Evolutionary conservation across 2,888 invertebrate species (phyloP).

Genomic region (Lycia hirtaria): DNA sequence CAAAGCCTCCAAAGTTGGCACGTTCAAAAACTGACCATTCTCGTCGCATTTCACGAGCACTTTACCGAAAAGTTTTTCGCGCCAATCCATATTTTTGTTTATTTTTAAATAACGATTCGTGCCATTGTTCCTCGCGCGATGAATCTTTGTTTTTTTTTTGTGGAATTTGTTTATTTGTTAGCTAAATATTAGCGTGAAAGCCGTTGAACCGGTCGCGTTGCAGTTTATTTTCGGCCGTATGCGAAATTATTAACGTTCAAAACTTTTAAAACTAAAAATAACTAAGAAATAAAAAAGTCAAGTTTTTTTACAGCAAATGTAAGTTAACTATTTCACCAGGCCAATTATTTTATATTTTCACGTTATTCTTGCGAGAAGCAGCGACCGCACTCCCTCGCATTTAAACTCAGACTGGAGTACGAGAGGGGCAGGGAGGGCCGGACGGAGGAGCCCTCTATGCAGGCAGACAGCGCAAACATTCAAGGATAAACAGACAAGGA

Average conservation of each 20-base stretch:
- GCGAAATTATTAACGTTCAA: slow-evolving; percentile 1
- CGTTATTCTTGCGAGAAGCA: slow-evolving; percentile 53
- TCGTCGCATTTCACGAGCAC: slow-evolving; percentile 81
- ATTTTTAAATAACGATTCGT: slow-evolving; percentile 9
- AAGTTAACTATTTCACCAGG: slow-evolving; percentile 4
- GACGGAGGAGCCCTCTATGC: slow-evolving; percentile 44
- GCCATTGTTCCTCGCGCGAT: slow-evolving; percentile 13
- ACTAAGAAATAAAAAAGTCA: background rate
- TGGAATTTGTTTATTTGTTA: slow-evolving; percentile 26
- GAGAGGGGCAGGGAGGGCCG: slow-evolving; percentile 52
- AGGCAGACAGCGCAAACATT: slow-evolving; percentile 68
- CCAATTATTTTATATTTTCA: slow-evolving; percentile 55
- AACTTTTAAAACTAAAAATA: background rate
- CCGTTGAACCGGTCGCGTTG: slow-evolving; percentile 28
- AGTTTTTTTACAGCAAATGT: background rate
- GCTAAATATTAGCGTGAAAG: slow-evolving; percentile 15
- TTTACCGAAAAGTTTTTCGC: slow-evolving; percentile 86
- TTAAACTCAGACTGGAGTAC: slow-evolving; percentile 73
- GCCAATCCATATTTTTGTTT: slow-evolving; percentile 80
- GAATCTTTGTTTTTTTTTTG: too few relatives aligned
- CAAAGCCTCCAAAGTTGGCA: slow-evolving; percentile 76
- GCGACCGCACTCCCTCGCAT: slow-evolving; percentile 69
- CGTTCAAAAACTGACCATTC: slow-evolving; percentile 76
- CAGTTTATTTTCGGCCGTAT: slow-evolving; percentile 32
- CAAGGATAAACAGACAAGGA: slow-evolving; percentile 60